Percentiles rank a stretch among this genome's conserved stretches.
These are phyloP conservation scores for Heliconius hewitsoni DNA, from an alignment of 1,140 invertebrate species.

Conservation along the genomic window DNA sequence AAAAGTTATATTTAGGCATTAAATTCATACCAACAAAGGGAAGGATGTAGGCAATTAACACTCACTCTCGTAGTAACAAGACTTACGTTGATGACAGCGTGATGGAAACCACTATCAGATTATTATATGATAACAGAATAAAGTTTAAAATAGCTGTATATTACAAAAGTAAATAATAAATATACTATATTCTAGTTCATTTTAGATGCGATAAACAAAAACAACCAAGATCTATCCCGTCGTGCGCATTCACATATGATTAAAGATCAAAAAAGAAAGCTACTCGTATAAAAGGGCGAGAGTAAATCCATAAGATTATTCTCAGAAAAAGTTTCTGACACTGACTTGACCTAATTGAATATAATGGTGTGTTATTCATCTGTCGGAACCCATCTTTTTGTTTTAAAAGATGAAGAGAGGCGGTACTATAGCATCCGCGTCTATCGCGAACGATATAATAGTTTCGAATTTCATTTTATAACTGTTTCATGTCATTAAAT, in stretches of 20 bases:
- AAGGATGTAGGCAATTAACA: slow-evolving; percentile 78
- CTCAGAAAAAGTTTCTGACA: slow-evolving; percentile 71
- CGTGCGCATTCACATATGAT: neutral
- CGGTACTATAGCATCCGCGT: slow-evolving; percentile 42
- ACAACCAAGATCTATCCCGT: neutral
- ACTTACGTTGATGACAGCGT: slow-evolving; percentile 37
- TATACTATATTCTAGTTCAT: neutral
- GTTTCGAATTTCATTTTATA: slow-evolving; percentile 60
- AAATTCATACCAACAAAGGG: slow-evolving; percentile 77
- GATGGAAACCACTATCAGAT: slow-evolving; percentile 39
- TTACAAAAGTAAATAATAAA: neutral
- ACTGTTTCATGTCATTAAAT: slow-evolving; percentile 68
- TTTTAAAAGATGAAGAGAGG: slow-evolving; percentile 56
- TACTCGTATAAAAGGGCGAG: slow-evolving; percentile 63
- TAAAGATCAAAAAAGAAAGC: slow-evolving; percentile 63
- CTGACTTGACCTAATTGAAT: slow-evolving; percentile 78
- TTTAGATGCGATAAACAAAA: neutral
- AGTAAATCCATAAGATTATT: slow-evolving; percentile 67
- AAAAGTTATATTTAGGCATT: slow-evolving; percentile 72
- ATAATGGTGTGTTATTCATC: slow-evolving; percentile 76
- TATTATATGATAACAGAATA: slow-evolving; percentile 41
- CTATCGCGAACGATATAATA: slow-evolving; percentile 44
- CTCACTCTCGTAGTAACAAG: slow-evolving; percentile 59
- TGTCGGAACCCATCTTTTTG: slow-evolving; percentile 55
- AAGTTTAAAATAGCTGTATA: neutral